Evolutionary conservation across 2,888 invertebrate species (phyloP), one percentile per base, ranked within the genome.

Genomic region (Heliconius sara): DNA sequence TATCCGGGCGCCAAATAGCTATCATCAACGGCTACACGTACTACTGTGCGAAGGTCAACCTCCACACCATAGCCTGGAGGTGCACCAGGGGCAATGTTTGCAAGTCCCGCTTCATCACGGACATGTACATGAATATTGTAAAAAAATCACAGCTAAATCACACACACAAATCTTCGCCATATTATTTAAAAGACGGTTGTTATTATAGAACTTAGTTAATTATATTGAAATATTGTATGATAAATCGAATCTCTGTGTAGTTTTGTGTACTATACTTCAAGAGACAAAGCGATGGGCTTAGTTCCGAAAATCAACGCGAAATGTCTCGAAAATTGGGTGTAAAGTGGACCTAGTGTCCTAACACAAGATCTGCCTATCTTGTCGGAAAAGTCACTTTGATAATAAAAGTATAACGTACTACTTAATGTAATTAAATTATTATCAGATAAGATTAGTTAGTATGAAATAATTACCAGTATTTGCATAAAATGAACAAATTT

Each of bases 21-120:
- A 66, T 91, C 2, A 63, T 87, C 0, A 75, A 87, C 3, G 87
- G 88, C 0, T 91, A 84, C 78, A 88, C 88, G 0, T 91, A 87
- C 81, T 89, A 89, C 82, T 82, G 79, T 34, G 82, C 81, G 12
- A 81, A 80, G 7, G 80, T 77, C 9, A 80, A 81, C 27, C 63
- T 68, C 25, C 82, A 16, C 0, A 84, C 84, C 0, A 73, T 76
- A 7, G 70, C 71, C 1, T 87, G 86, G 85, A 80, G 86, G 7
- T 89, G 89, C 73, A 87, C 88, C 6, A 83, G 78, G 27, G 85
- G 85, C 0, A 83, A 83, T 0, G 77, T 78, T 19, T 89, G 89
- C 81, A 85, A 84, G 60, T 85, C 88, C 3, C 73, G 85, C 25
- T 81, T 86, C n/a, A 78, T 83, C 27, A 65, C 79, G 2, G 68